Base-by-base conservation (phyloP, 2,113 vertebrate genomes). In the Toxostoma redivivum region DNA sequence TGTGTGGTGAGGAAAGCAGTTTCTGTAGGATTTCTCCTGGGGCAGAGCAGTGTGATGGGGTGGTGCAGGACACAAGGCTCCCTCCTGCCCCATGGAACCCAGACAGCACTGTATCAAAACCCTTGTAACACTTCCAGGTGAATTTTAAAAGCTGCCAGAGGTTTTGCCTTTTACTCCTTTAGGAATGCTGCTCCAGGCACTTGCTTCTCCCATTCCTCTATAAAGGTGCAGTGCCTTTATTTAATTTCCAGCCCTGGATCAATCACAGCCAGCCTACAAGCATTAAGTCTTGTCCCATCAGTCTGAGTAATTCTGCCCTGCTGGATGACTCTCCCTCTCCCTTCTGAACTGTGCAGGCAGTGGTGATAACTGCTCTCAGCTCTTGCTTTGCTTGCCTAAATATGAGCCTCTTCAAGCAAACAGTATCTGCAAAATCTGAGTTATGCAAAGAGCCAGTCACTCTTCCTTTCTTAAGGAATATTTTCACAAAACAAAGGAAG, bases 1-100 rank as follows among this genome's bases (percentile, higher is more conserved):
- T 1, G 0, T 48, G 18, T 3, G 25, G 58, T 16, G 14, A 31
- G 27, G 20, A 70, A 44, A 61, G 27, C 0, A 0, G 30, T 50
- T 94, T 20, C 40, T 24, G 8, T 23, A 5, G 11, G 66, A 5
- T 12, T 65, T 58, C 33, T 72, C 4, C 28, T n/a, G 47, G 9
- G 15, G 22, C 17, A 74, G 44, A 38, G 65, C 23, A 48, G 19
- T 2, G 31, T 1, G 4, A 21, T 0, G 12, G 56, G 24, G 20
- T 9, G 23, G 7, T 28, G 61, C 38, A 60, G 40, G 35, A 48
- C 42, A 40, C 1, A 0, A 16, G 28, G 22, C n/a, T 70, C 51
- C n/a, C 35, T 84, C 25, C 67, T 81, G 61, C 38, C 15, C 38
- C 6, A 0, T 3, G 8, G 48, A 57, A 25, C 28, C 17, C 2